phyloP scores from a whole-genome alignment of 2,113 vertebrate genomes.

The Colossoma macropomum region DNA sequence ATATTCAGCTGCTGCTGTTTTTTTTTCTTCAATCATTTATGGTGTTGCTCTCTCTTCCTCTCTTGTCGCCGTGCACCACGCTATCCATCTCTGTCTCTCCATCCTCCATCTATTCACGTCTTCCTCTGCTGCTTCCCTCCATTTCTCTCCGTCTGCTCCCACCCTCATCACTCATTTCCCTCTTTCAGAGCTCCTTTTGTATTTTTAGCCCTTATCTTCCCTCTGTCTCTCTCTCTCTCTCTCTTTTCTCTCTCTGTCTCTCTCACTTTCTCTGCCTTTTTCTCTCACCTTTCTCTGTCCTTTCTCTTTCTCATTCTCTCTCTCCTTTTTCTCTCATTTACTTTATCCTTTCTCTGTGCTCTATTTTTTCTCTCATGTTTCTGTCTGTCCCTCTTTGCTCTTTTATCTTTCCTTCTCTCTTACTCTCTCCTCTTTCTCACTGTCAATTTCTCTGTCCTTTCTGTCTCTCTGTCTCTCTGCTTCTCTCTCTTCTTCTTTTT shows the following conservation, averaged over 20 bases:
- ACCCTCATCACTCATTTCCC: constrained; percentile 33
- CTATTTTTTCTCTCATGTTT: neutral
- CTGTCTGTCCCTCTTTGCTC: neutral
- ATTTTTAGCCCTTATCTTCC: neutral
- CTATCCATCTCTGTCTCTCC: too few relatives aligned
- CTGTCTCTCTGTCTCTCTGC: constrained; percentile 12
- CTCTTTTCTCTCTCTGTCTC: neutral
- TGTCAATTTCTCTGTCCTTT: constrained; percentile 18
- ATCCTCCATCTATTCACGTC: constrained; percentile 7
- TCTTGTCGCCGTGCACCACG: too few relatives aligned
- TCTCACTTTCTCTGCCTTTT: neutral
- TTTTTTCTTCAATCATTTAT: too few relatives aligned
- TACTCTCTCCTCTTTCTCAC: neutral
- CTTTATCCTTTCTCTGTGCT: too few relatives aligned
- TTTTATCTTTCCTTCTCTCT: too few relatives aligned
- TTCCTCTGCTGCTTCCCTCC: neutral
- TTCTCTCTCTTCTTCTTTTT: constrained; percentile 11
- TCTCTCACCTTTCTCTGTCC: neutral
- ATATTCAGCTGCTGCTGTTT: too few relatives aligned
- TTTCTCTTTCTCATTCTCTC: neutral
- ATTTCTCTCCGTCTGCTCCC: neutral
- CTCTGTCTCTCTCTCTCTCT: neutral
- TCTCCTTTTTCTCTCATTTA: neutral
- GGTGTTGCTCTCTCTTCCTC: constrained; percentile 48
- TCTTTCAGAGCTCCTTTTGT: constrained; percentile 3